These are phyloP conservation scores for Aphidoletes aphidimyza DNA, from an alignment of 2,888 invertebrate species.

Conservation along the genomic window DNA sequence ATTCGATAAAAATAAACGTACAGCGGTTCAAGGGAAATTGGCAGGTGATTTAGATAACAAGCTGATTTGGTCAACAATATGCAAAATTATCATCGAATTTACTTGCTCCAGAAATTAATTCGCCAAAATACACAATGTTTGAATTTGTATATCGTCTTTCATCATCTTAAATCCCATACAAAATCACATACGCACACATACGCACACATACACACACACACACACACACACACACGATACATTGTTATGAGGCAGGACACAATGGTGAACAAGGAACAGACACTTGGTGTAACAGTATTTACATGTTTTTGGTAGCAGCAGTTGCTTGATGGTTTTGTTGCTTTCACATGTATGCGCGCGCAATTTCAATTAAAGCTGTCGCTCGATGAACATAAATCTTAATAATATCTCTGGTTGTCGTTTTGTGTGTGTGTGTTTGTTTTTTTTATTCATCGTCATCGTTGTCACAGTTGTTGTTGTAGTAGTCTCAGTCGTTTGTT, in stretches of 20 bases:
- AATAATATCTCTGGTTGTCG: conserved; percentile 48
- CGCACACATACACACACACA: too few relatives aligned
- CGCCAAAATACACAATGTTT: not conserved
- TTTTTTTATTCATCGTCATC: not conserved
- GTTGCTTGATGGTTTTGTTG: conserved; percentile 12
- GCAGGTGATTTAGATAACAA: conserved; percentile 18
- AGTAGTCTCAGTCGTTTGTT: not conserved
- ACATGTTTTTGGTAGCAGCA: conserved; percentile 32
- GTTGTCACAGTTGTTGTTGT: not conserved
- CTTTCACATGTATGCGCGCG: conserved; percentile 54
- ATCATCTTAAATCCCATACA: not conserved
- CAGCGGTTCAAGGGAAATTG: not conserved
- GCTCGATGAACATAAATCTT: conserved; percentile 55
- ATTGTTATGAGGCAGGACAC: conserved; percentile 42
- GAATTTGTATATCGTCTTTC: conserved; percentile 9
- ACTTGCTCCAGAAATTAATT: not conserved
- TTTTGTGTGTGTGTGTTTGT: not conserved
- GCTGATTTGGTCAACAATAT: not conserved
- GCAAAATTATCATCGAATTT: not conserved
- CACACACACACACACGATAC: too few relatives aligned
- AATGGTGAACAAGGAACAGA: not conserved
- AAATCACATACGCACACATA: too few relatives aligned
- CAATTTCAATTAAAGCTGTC: conserved; percentile 55
- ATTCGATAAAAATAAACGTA: not conserved
- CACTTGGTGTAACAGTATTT: conserved; percentile 27